Evolutionary conservation across 2,888 invertebrate genomes (phyloP).

Genomic region (Tigriopus californicus): DNA sequence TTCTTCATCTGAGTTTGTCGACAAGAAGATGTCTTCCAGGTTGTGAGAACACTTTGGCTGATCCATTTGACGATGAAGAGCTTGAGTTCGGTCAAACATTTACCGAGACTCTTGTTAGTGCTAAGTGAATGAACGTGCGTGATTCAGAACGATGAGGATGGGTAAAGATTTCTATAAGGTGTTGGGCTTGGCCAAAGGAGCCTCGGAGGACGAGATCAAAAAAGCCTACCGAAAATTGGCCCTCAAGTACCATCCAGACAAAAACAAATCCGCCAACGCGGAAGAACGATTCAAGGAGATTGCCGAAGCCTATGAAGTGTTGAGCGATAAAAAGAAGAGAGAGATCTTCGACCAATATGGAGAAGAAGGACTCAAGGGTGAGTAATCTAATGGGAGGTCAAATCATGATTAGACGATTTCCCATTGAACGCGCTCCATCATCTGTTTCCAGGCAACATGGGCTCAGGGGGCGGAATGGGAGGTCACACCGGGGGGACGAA

Average conservation of each 20-base stretch:
- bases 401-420: not conserved
- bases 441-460: constrained; percentile 22
- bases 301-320: constrained; percentile 59
- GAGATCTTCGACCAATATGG: constrained; percentile 77
- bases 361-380: constrained; percentile 62
- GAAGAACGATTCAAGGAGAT: constrained; percentile 36
- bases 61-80: too few relatives aligned
- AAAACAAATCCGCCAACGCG: constrained; percentile 21
- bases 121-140: not conserved
- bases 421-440: not conserved
- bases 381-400: too few relatives aligned
- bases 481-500: constrained; percentile 29
- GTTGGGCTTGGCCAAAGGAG: constrained; percentile 43
- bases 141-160: constrained; percentile 27
- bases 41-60: too few relatives aligned
- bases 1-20: too few relatives aligned
- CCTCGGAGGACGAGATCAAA: constrained; percentile 47
- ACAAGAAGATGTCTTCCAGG: too few relatives aligned
- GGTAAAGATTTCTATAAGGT: constrained; percentile 60
- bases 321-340: constrained; percentile 42
- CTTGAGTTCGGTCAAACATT: too few relatives aligned
- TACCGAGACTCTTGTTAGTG: not conserved
- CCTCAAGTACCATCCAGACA: constrained; percentile 14
- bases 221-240: constrained; percentile 36
- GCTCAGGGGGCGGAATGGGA: constrained; percentile 31